Percentiles rank a stretch among this genome's conserved stretches.
phyloP scores from a whole-genome alignment of 2,797 vertebrate species.

The Bothrops alternatus region DNA sequence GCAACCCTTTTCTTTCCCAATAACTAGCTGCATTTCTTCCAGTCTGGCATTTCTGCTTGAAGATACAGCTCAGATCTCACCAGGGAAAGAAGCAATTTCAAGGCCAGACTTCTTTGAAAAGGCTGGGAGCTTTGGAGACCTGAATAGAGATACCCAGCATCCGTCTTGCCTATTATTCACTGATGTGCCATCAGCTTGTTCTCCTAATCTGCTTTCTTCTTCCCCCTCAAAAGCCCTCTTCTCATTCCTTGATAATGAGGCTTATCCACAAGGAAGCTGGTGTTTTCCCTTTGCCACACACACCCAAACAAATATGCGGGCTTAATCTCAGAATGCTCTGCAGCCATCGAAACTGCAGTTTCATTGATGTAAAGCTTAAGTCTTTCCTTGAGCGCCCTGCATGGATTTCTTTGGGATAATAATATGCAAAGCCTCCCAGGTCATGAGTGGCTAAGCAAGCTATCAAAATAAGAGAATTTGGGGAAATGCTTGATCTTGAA shows the following conservation, averaged over 20 bases:
- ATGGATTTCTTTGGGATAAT: slow-evolving; percentile 68
- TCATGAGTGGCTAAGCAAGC: slow-evolving; percentile 67
- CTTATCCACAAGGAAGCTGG: background rate
- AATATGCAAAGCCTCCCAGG: slow-evolving; percentile 62
- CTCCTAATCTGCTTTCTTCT: background rate
- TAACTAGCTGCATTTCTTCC: background rate
- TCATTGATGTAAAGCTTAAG: slow-evolving; percentile 67
- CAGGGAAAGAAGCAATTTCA: background rate
- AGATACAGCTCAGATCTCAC: background rate
- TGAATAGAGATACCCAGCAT: background rate
- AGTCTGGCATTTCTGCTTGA: background rate
- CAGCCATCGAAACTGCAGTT: slow-evolving; percentile 49
- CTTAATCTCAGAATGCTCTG: slow-evolving; percentile 64
- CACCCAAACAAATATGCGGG: slow-evolving; percentile 70
- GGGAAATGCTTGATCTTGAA: slow-evolving; percentile 57
- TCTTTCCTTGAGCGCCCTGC: slow-evolving; percentile 66
- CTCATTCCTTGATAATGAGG: background rate
- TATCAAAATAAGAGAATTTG: slow-evolving; percentile 64
- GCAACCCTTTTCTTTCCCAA: background rate
- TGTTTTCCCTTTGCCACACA: background rate
- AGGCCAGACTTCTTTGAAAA: background rate
- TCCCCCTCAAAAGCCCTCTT: background rate
- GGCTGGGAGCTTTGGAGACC: background rate
- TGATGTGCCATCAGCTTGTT: background rate
- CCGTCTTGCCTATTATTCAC: background rate